Evolutionary conservation across 2,113 vertebrate species (phyloP).

Genomic region (Phalacrocorax brasilianus): DNA sequence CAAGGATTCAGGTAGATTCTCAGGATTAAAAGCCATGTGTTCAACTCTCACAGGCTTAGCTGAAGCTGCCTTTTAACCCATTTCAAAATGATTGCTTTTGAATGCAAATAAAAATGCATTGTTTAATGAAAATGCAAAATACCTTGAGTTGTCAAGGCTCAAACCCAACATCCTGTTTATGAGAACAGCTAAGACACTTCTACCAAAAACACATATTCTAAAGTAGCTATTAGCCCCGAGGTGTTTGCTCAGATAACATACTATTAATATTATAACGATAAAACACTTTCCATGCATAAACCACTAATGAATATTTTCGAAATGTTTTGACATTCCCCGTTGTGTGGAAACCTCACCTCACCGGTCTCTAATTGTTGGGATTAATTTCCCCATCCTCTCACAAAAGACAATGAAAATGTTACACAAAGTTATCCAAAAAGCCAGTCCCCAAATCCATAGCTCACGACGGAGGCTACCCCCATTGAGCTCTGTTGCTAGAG

Average conservation of each 20-base stretch:
- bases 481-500: accelerated
- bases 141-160: accelerated
- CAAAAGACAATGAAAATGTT: neutral
- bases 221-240: neutral
- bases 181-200: neutral
- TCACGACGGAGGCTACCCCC: accelerated
- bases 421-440: neutral
- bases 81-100: neutral
- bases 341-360: neutral
- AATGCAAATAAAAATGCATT: neutral
- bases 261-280: neutral
- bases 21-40: accelerated
- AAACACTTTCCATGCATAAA: neutral
- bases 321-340: neutral
- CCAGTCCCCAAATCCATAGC: neutral
- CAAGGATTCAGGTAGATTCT: neutral
- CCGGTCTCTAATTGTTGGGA: neutral
- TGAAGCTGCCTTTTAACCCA: accelerated
- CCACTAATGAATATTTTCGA: neutral
- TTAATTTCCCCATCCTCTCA: neutral
- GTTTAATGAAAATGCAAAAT: neutral
- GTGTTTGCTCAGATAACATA: neutral
- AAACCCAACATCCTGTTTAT: neutral
- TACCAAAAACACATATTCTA: neutral
- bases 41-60: neutral